phyloP scores from a whole-genome alignment of 92 coral and sea anemone genomes.

The Phenganax marumi region DNA sequence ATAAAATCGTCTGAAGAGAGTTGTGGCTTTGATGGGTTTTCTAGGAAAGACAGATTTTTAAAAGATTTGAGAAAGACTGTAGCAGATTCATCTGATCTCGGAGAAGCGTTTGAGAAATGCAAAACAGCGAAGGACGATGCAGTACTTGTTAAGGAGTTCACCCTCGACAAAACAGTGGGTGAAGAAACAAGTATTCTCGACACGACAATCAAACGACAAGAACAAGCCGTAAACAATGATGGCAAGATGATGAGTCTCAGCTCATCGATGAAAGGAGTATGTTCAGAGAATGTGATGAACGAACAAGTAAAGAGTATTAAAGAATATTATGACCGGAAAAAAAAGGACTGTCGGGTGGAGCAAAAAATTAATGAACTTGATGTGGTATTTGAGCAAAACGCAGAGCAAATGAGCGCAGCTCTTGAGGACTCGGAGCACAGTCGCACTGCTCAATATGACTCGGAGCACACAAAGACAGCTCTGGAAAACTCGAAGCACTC shows the following conservation, averaged over 20 bases:
- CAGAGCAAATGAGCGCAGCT: background rate
- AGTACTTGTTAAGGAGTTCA: background rate
- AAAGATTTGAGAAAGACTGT: background rate
- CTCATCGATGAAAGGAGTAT: too few relatives aligned
- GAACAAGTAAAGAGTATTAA: background rate
- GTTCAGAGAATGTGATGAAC: too few relatives aligned
- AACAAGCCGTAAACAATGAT: too few relatives aligned
- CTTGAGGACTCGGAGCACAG: too few relatives aligned
- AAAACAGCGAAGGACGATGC: background rate
- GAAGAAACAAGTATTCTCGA: too few relatives aligned
- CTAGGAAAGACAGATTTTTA: background rate
- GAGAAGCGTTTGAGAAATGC: background rate
- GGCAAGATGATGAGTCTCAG: too few relatives aligned
- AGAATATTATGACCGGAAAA: background rate
- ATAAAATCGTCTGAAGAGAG: background rate
- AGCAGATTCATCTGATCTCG: background rate
- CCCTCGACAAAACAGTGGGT: too few relatives aligned
- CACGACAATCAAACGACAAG: too few relatives aligned
- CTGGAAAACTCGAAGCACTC: too few relatives aligned
- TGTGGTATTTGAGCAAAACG: background rate
- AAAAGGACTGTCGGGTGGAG: background rate
- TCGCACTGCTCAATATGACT: too few relatives aligned
- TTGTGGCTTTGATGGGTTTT: background rate
- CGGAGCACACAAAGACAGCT: too few relatives aligned
- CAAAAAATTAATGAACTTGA: background rate